Percentiles rank a stretch among this genome's conserved stretches.
Evolutionary conservation across 2,888 invertebrate species (phyloP).

Genomic region (Ecdyonurus torrentis): DNA sequence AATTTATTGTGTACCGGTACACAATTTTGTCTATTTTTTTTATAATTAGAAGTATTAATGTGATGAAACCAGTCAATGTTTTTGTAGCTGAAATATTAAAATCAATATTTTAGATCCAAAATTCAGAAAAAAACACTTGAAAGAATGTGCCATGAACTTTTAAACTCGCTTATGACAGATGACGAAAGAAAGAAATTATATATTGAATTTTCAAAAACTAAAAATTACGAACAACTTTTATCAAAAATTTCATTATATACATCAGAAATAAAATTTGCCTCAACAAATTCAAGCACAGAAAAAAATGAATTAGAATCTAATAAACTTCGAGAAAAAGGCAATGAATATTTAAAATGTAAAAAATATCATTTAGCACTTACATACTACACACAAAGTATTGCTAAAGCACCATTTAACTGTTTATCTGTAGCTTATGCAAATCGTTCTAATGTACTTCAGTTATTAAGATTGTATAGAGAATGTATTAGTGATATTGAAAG

Average conservation of each 20-base stretch:
- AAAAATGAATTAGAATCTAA: not conserved
- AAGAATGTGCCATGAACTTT: not conserved
- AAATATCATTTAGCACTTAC: not conserved
- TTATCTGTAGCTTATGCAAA: not conserved
- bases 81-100: too few relatives aligned
- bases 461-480: not conserved
- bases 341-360: not conserved
- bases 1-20: too few relatives aligned
- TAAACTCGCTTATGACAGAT: not conserved
- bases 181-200: not conserved
- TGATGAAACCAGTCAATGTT: too few relatives aligned
- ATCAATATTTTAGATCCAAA: too few relatives aligned
- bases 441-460: not conserved
- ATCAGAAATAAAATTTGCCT: not conserved
- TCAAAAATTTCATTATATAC: not conserved
- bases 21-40: too few relatives aligned
- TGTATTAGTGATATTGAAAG: not conserved
- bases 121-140: too few relatives aligned
- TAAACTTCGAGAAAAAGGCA: not conserved
- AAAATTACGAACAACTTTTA: not conserved
- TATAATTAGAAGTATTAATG: too few relatives aligned
- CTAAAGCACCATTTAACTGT: not conserved
- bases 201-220: not conserved
- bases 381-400: not conserved
- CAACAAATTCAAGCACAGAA: not conserved